Base-by-base conservation (phyloP, 2,797 vertebrate genomes). In the Cichlasoma orientale region DNA sequence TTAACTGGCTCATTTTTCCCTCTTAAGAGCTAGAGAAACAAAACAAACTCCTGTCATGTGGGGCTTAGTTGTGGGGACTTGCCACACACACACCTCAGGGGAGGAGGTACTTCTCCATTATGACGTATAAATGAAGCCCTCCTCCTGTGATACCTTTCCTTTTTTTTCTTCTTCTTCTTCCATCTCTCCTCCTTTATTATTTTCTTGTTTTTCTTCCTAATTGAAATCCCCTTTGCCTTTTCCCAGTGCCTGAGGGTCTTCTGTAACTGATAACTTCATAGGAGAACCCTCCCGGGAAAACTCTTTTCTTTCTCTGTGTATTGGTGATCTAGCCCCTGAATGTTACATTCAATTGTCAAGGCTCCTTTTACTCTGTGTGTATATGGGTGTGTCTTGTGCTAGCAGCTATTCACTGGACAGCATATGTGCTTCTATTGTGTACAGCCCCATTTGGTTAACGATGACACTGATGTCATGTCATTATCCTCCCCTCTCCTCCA, bases 361-460 rank as follows among this genome's bases (percentile, higher is more conserved):
- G 80, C 90, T 81, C 83, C 63, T 79, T 47, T 55, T 84, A 72
- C 75, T 54, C 86, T 86, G 68, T 74, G 78, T 58, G 66, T 68
- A 66, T 72, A 85, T 91, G 92, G 92, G 92, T 89, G 91, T 91
- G 93, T 82, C 93, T 82, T 41, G 56, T 74, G 82, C 83, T 69
- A 78, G 84, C 84, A 90, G 90, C 86, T 86, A 87, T 92, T 90
- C 86, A 80, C 89, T 88, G 90, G 73, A 82, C 84, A 86, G 92
- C 93, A 94, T 92, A 92, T 94, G 92, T 91, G 79, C 69, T 68
- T 77, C 88, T 78, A 90, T 93, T 93, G 93, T 94, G 90, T 91
- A 90, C 66, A 50, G 77, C 75, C 81, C 90, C 93, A 93, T 94
- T 94, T 94, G 91, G 92, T 93, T 89, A 91, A 92, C 72, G 91